These are phyloP conservation scores for Nicator chloris DNA, from an alignment of 2,113 vertebrate genomes.

Conservation along the genomic window DNA sequence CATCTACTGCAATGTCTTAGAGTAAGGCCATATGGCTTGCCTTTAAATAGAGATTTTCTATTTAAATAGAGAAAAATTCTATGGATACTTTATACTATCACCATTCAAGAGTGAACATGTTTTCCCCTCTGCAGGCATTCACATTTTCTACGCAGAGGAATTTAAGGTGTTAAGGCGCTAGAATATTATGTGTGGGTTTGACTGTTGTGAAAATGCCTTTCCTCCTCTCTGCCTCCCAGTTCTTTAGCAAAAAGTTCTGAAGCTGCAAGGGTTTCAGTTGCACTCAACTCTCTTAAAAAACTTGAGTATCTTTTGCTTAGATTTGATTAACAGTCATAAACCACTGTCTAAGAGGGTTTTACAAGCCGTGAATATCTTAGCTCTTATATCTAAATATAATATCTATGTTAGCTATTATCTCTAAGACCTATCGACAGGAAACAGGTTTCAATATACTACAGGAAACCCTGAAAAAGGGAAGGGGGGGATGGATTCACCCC, in stretches of 20 bases:
- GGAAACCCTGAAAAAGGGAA: background rate
- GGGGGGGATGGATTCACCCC: background rate
- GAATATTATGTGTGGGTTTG: background rate
- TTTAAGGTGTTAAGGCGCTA: background rate
- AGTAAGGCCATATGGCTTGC: background rate
- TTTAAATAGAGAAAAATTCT: background rate
- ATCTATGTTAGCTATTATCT: background rate
- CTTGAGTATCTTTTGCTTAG: background rate
- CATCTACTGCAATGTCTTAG: background rate
- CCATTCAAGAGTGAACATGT: background rate
- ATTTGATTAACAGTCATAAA: background rate
- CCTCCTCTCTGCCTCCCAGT: background rate
- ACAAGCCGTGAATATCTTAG: background rate
- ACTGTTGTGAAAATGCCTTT: background rate
- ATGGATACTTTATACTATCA: background rate
- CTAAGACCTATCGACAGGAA: background rate
- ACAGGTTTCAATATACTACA: background rate
- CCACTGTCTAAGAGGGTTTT: background rate
- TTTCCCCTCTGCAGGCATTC: background rate
- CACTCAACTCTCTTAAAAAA: background rate
- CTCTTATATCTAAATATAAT: background rate
- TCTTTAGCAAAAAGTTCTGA: background rate
- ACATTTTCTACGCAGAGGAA: background rate
- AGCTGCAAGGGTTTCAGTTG: background rate
- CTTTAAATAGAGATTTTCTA: background rate